phyloP scores from a whole-genome alignment of 2,113 vertebrate species.

The Pachycephala philippinensis region DNA sequence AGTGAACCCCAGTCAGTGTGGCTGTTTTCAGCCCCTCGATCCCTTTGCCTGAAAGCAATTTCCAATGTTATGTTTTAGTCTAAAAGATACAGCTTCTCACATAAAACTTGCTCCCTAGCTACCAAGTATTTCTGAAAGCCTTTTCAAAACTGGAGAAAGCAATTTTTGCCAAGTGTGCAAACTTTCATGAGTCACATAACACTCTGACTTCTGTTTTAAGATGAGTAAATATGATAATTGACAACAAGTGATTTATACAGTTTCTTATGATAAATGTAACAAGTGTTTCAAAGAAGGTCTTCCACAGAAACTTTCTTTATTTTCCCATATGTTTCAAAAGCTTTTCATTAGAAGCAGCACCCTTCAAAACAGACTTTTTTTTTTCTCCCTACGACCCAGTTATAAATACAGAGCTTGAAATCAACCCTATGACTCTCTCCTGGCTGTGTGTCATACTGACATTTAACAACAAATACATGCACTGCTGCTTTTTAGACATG shows the following conservation, averaged over 20 bases:
- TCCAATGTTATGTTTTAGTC: neutral
- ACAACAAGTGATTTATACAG: neutral
- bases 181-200: neutral
- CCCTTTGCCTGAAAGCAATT: neutral
- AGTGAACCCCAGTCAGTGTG: neutral
- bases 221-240: neutral
- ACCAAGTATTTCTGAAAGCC: neutral
- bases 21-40: neutral
- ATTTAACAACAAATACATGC: neutral
- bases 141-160: neutral
- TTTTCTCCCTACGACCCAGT: neutral
- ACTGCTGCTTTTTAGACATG: neutral
- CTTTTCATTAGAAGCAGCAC: neutral
- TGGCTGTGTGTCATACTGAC: neutral
- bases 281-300: neutral
- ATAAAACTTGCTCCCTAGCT: neutral
- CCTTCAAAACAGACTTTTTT: neutral
- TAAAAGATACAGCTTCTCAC: neutral
- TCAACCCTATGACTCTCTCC: neutral
- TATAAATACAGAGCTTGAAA: neutral
- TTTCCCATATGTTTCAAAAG: neutral
- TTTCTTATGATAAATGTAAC: neutral
- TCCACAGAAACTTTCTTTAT: neutral
- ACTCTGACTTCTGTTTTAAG: neutral
- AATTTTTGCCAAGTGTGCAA: neutral